phyloP scores from a whole-genome alignment of 1,140 invertebrate species.

The Dermatophagoides farinae region DNA sequence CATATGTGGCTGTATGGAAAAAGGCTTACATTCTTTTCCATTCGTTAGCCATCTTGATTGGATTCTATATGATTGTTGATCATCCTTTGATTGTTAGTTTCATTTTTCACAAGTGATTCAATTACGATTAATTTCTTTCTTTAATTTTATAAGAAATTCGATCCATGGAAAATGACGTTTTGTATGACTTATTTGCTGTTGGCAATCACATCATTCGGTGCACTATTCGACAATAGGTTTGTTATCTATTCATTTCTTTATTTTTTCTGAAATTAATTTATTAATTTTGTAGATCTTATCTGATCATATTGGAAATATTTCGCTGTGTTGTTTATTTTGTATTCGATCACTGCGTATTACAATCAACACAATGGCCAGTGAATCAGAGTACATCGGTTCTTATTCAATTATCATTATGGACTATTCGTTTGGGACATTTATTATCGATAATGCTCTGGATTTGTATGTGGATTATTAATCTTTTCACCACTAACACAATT shows the following conservation, averaged over 20 bases:
- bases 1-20: neutral
- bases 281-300: neutral
- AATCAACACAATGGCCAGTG: neutral
- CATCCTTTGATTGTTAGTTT: slow-evolving; percentile 7
- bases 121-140: too few relatives aligned
- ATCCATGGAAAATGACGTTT: neutral
- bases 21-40: neutral
- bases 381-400: neutral
- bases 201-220: neutral
- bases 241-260: too few relatives aligned
- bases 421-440: neutral
- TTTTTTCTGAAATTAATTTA: too few relatives aligned
- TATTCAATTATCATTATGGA: neutral
- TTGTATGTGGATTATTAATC: neutral
- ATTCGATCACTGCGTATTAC: neutral
- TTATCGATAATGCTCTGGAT: neutral
- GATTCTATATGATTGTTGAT: neutral
- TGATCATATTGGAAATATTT: neutral
- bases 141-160: neutral
- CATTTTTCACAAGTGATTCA: neutral
- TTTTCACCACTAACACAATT: too few relatives aligned
- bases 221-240: neutral
- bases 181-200: neutral
- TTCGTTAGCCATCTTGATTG: neutral
- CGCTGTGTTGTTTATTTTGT: neutral